A percentile compares a stretch with the other conserved stretches of the same genome.
phyloP scores from a whole-genome alignment of 2,113 vertebrate species.

The Oncorhynchus gorbuscha region DNA sequence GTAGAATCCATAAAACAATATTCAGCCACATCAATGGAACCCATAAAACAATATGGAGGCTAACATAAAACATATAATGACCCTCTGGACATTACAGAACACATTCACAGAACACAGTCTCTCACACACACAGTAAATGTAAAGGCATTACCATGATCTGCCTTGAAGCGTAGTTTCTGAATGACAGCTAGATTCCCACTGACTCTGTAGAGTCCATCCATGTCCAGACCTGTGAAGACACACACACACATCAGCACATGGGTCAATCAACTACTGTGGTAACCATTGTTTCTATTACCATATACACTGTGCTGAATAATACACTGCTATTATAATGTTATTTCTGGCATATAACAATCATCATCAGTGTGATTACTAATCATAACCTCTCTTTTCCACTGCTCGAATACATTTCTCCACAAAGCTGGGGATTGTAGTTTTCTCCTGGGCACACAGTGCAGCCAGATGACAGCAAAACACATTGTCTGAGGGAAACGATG shows the following conservation, averaged over 20 bases:
- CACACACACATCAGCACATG: slow-evolving; percentile 21
- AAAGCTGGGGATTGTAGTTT: slow-evolving; percentile 79
- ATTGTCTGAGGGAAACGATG: slow-evolving; percentile 75
- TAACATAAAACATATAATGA: too few relatives aligned
- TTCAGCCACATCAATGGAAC: too few relatives aligned
- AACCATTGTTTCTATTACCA: background rate
- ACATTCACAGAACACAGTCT: background rate
- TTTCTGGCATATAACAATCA: too few relatives aligned
- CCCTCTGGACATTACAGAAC: background rate
- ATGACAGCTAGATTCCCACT: slow-evolving; percentile 93
- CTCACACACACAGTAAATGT: background rate
- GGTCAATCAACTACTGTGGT: background rate
- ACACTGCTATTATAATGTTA: background rate
- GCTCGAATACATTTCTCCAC: slow-evolving; percentile 84
- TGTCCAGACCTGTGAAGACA: slow-evolving; percentile 78
- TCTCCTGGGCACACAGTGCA: slow-evolving; percentile 82
- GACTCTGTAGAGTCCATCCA: slow-evolving; percentile 91
- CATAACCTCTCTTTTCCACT: slow-evolving; percentile 85
- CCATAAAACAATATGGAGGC: too few relatives aligned
- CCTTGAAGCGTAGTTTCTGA: slow-evolving; percentile 91
- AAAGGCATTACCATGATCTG: slow-evolving; percentile 78
- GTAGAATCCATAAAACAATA: too few relatives aligned
- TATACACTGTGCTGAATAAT: background rate
- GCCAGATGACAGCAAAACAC: slow-evolving; percentile 88
- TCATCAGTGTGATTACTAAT: too few relatives aligned